These are phyloP conservation scores for Glyptemys insculpta DNA, from an alignment of 2,797 vertebrate genomes.

Conservation along the genomic window DNA sequence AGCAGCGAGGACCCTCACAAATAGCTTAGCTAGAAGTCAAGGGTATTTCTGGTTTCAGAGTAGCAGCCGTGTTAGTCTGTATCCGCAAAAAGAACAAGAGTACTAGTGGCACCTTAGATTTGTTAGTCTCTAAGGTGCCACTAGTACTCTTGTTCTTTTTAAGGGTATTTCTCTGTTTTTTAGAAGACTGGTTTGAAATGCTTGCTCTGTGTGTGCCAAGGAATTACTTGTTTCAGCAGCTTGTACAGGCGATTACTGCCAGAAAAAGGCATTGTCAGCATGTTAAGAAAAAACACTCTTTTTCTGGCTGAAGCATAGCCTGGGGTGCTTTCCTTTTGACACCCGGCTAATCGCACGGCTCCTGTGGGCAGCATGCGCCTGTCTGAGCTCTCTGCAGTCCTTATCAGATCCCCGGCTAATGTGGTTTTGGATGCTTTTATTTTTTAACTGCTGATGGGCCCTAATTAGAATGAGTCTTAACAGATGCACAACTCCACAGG, in stretches of 20 bases:
- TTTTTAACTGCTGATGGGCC: neutral
- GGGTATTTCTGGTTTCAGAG: neutral
- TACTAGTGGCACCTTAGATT: too few relatives aligned
- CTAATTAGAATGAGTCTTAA: neutral
- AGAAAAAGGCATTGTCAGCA: neutral
- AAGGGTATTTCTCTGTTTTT: rapidly evolving
- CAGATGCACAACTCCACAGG: rapidly evolving
- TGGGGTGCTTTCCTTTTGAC: neutral
- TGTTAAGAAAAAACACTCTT: neutral
- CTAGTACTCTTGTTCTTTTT: too few relatives aligned
- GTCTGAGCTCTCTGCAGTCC: neutral
- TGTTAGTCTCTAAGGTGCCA: too few relatives aligned
- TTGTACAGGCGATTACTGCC: neutral
- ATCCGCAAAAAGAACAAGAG: too few relatives aligned
- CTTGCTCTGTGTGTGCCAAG: neutral
- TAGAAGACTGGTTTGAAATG: neutral
- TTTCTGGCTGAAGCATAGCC: neutral
- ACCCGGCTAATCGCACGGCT: neutral
- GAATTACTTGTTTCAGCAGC: neutral
- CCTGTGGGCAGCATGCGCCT: neutral
- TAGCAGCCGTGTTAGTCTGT: too few relatives aligned
- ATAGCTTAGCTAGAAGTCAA: neutral
- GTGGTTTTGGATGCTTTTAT: rapidly evolving
- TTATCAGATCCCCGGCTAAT: rapidly evolving
- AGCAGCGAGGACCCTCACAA: rapidly evolving